Percentiles rank a stretch among this genome's conserved stretches.
Evolutionary conservation across 2,797 vertebrate species (phyloP).

Genomic region (Chiroxiphia lanceolata): DNA sequence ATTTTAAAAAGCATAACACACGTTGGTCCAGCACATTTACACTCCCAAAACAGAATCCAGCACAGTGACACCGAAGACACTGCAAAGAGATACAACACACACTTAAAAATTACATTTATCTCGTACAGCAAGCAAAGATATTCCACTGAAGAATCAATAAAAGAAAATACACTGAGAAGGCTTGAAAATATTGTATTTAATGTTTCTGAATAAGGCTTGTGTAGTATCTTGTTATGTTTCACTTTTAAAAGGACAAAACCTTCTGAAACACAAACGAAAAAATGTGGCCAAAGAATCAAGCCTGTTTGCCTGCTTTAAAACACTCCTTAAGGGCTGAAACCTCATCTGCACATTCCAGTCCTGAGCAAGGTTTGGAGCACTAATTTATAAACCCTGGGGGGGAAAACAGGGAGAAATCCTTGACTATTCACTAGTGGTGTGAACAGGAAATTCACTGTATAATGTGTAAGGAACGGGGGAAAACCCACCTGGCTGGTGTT

Average conservation of each 20-base stretch:
- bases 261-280: neutral
- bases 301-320: neutral
- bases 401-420: neutral
- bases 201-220: neutral
- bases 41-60: neutral
- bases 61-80: neutral
- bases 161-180: neutral
- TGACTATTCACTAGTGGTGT: neutral
- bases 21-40: neutral
- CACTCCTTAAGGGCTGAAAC: neutral
- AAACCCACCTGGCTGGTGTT: neutral
- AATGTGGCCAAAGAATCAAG: neutral
- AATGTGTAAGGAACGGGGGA: neutral
- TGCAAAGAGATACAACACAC: neutral
- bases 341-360: constrained; percentile 1
- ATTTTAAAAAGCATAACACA: neutral
- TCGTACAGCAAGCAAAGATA: neutral
- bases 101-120: neutral
- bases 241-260: neutral
- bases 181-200: neutral
- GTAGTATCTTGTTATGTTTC: neutral
- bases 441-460: neutral
- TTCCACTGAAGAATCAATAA: neutral
- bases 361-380: neutral
- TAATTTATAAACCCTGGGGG: neutral